Percentiles rank a stretch among this genome's conserved stretches.
Evolutionary conservation across 2,797 vertebrate species (phyloP).

Genomic region (Rachycentron canadum): DNA sequence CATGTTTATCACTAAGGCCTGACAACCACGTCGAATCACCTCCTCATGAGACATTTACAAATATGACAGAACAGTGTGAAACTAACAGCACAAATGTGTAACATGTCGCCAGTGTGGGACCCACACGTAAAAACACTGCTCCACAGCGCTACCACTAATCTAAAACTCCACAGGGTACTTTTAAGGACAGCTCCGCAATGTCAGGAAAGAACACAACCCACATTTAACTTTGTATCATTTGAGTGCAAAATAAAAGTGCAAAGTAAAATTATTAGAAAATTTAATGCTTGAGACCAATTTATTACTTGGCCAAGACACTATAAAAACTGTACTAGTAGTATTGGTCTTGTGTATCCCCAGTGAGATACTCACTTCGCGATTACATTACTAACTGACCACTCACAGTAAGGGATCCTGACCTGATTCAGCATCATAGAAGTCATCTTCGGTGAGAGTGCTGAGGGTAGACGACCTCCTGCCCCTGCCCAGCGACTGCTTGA

Average conservation of each 20-base stretch:
- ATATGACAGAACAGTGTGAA: not conserved
- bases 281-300: not conserved
- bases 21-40: not conserved
- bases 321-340: not conserved
- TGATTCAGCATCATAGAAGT: slow-evolving; percentile 95
- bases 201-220: not conserved
- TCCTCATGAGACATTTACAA: not conserved
- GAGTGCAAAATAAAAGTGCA: not conserved
- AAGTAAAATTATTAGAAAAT: not conserved
- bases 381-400: not conserved
- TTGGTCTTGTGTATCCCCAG: not conserved
- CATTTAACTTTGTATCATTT: not conserved
- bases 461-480: slow-evolving; percentile 81
- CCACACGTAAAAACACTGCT: not conserved
- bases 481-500: slow-evolving; percentile 88
- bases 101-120: not conserved
- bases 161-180: not conserved
- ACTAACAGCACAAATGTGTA: not conserved
- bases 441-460: slow-evolving; percentile 89
- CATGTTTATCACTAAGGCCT: not conserved
- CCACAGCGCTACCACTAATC: not conserved
- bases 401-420: slow-evolving; percentile 81
- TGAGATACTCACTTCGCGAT: not conserved
- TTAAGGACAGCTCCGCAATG: not conserved
- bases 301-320: not conserved